Conservation (phyloP, 1,140 invertebrate species). For the Pachypeltis micranthus region DNA sequence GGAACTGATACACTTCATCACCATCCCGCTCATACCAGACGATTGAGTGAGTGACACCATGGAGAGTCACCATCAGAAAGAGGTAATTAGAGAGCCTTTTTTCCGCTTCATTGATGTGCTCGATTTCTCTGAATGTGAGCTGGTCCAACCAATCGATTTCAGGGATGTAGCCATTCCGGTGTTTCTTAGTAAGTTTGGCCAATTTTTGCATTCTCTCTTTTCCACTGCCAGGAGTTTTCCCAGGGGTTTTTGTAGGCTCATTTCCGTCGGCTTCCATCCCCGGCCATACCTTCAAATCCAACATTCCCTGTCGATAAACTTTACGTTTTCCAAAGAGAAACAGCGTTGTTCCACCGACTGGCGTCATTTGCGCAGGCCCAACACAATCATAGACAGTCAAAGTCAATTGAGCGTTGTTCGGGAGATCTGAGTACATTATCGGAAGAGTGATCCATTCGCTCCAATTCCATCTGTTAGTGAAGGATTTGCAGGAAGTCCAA, state of each 20-base stretch:
- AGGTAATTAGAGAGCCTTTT: constrained; percentile 85
- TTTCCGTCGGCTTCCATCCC: constrained; percentile 63
- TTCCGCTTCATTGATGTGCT: constrained; percentile 88
- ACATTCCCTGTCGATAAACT: constrained; percentile 57
- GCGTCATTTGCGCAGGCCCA: constrained; percentile 64
- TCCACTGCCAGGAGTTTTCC: constrained; percentile 61
- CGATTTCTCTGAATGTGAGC: constrained; percentile 89
- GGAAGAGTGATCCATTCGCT: constrained; percentile 95
- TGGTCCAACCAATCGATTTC: constrained; percentile 96
- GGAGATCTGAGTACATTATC: constrained; percentile 82
- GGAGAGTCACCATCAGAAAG: constrained; percentile 60
- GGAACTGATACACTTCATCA: constrained; percentile 71
- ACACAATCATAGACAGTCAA: constrained; percentile 89
- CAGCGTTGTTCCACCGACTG: constrained; percentile 83
- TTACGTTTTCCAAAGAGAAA: constrained; percentile 87
- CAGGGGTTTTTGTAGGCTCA: constrained; percentile 59
- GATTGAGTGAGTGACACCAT: constrained; percentile 50
- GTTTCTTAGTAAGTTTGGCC: constrained; percentile 86
- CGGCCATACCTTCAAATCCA: constrained; percentile 42
- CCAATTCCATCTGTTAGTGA: constrained; percentile 73
- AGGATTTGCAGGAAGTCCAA: constrained; percentile 84
- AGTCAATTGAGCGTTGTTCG: constrained; percentile 75
- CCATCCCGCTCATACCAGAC: constrained; percentile 82
- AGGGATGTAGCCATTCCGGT: constrained; percentile 84
- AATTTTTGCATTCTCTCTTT: constrained; percentile 82